Base-by-base conservation (phyloP, 2,888 invertebrate genomes). In the Tachina grossa region DNA sequence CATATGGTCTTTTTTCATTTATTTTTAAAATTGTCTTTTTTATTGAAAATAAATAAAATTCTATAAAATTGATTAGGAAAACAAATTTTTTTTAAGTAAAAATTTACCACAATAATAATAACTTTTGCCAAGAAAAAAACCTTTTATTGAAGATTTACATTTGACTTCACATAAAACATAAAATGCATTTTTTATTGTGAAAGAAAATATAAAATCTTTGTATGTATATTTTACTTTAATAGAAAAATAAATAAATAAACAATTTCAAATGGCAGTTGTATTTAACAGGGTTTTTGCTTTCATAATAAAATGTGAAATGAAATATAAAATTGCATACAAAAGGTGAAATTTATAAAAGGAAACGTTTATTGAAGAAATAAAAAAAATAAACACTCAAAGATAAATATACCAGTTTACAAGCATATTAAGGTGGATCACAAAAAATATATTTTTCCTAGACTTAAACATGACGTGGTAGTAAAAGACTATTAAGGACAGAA, bases 291-390 rank as follows among this genome's bases (percentile, higher is more conserved):
- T 72, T 41, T 47, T 65, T 74, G 65, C 49, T 57, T 80, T 80
- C 49, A 80, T 57, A 55, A 57, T 49, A 66, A 71, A 66, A 72
- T 74, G 31, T 66, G 19, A 57, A 76, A 66, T 14, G 41, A 63
- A 55, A 79, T 16, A 71, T 11, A n/a, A 63, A 79, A 63, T 65
- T 74, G 47, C 65, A 59, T 47, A 76, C 57, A 72, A 84, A 80
- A 84, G 80, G 71, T 80, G 72, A 77, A 80, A 84, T 76, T 80
- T 61, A 72, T 84, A 59, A 84, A 84, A 61, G 65, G 19, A 72
- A 80, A 72, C 76, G 72, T 84, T 84, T 84, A 82, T 65, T 19
- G 16, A 63, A 61, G 55, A 57, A 55, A 61, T 39, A 39, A 57
- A 49, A n/a, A 41, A 31, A 31, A 31, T 31, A 31, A 6, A 2